phyloP scores from a whole-genome alignment of 2,888 invertebrate species.

The Tribolium freemani region DNA sequence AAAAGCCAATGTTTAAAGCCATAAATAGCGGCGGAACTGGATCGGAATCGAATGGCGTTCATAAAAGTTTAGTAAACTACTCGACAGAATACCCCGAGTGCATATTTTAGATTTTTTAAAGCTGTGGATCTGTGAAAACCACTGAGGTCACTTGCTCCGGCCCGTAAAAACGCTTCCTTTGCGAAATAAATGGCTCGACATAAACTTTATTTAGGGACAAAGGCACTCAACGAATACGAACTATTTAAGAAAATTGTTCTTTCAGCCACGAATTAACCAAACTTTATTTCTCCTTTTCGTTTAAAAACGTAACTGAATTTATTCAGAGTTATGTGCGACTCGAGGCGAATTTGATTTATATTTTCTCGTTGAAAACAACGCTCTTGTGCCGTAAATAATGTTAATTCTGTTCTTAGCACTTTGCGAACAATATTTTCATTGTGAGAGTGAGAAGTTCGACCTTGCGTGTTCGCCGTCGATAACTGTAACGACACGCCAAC shows the following conservation, averaged over 20 bases:
- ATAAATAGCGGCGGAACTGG: constrained; percentile 39
- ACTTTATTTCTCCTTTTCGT: constrained; percentile 14
- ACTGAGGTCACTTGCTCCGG: constrained; percentile 48
- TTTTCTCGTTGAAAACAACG: constrained; percentile 24
- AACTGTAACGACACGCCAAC: constrained; percentile 26
- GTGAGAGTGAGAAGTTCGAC: constrained; percentile 12
- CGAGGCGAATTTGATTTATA: constrained; percentile 35
- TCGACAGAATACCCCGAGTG: constrained; percentile 47
- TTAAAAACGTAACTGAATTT: constrained; percentile 18
- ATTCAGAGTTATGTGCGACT: constrained; percentile 25
- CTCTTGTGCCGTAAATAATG: constrained; percentile 31
- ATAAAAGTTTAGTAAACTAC: constrained; percentile 55
- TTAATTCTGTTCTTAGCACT: constrained; percentile 32
- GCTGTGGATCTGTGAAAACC: constrained; percentile 46
- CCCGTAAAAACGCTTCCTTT: constrained; percentile 49
- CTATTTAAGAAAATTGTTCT: constrained; percentile 41
- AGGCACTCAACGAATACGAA: constrained; percentile 45
- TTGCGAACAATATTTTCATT: constrained; percentile 33
- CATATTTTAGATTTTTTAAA: constrained; percentile 56
- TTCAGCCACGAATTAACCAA: constrained; percentile 17
- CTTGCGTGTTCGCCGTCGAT: constrained; percentile 30
- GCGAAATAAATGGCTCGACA: constrained; percentile 48
- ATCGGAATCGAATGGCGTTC: constrained; percentile 50
- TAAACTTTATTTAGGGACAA: constrained; percentile 48
- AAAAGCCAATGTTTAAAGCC: constrained; percentile 32